Percentiles rank a stretch among this genome's conserved stretches.
These are phyloP conservation scores for Argyresthia goedartella DNA, from an alignment of 2,888 invertebrate species.

Conservation along the genomic window DNA sequence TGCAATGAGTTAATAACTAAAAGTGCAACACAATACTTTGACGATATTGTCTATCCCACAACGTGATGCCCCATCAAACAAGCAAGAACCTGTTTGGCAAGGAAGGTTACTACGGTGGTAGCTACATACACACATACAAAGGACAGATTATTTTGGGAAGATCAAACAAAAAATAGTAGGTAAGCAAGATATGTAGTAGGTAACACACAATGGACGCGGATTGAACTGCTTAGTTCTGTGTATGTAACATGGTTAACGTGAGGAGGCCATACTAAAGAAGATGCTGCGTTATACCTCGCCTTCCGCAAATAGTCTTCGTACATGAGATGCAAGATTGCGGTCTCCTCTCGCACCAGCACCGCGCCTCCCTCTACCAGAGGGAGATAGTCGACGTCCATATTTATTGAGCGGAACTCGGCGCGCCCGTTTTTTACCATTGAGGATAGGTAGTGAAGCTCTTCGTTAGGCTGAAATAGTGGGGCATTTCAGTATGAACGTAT, in stretches of 20 bases:
- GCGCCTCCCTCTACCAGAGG: slow-evolving; percentile 41
- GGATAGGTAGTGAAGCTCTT: slow-evolving; percentile 46
- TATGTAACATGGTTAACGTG: not conserved
- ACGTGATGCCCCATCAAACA: no score
- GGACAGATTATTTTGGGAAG: no score
- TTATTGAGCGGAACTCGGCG: slow-evolving; percentile 43
- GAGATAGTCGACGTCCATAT: slow-evolving; percentile 30
- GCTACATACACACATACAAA: no score
- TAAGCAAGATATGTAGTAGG: no score
- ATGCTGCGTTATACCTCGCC: slow-evolving; percentile 24
- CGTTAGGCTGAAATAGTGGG: slow-evolving; percentile 33
- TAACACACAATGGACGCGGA: no score
- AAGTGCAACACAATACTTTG: no score
- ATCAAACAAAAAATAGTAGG: no score
- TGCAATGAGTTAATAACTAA: no score
- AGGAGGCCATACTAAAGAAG: not conserved
- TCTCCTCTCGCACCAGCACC: slow-evolving; percentile 75
- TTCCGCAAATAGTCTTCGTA: slow-evolving; percentile 78
- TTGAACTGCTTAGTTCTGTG: no score
- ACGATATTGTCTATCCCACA: no score
- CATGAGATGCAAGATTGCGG: slow-evolving; percentile 77
- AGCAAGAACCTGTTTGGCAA: no score
- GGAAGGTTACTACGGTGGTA: no score
- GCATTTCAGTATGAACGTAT: not conserved
- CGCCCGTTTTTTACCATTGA: slow-evolving; percentile 48